Evolutionary conservation across 2,113 vertebrate genomes (phyloP), one percentile per base, ranked within the genome.

Genomic region (Muscicapa adusta): DNA sequence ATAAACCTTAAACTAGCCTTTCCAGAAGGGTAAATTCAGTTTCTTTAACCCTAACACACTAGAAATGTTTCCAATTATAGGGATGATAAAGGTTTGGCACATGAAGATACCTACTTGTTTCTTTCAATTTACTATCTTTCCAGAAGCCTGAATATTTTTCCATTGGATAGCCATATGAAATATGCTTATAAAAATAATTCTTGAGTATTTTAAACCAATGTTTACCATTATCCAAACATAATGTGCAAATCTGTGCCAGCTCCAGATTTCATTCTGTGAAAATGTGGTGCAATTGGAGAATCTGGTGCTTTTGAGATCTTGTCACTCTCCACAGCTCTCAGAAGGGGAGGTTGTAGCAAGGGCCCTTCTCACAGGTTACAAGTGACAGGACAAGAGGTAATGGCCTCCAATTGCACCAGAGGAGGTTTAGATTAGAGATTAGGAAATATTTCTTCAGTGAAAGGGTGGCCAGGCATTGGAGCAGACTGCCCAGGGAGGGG

Each of bases 1-100:
- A 87, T 75, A 36, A 74, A 80, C 54, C n/a, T 76, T 87, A 54
- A 91, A 54, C 23, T 85, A 81, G 83, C 42, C 63, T 84, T 86
- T 84, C 48, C 42, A 65, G n/a, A 91, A 82, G 34, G 19, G 10
- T 57, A 75, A 87, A 79, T 45, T 63, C 50, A 16, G 25, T 81
- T 92, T 87, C 54, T 81, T 91, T 88, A 94, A 79, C 17, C 38
- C 33, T 72, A 23, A 28, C 36, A 31, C 7, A 9, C 68, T 72
- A 68, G 60, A 81, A 43, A 77, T 78, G 2, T 67, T 95, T 88
- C 81, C 38, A 63, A 1, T 78, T 60, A 40, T 22, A 77, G 58
- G 36, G 28, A 82, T 19, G 42, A 26, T 29, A 40, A 82, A 94
- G 38, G 7, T 58, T 63, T 89, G 65, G 10, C 61, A 82, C 33